Conservation (phyloP, 1,140 invertebrate genomes). For the Riptortus pedestris region DNA sequence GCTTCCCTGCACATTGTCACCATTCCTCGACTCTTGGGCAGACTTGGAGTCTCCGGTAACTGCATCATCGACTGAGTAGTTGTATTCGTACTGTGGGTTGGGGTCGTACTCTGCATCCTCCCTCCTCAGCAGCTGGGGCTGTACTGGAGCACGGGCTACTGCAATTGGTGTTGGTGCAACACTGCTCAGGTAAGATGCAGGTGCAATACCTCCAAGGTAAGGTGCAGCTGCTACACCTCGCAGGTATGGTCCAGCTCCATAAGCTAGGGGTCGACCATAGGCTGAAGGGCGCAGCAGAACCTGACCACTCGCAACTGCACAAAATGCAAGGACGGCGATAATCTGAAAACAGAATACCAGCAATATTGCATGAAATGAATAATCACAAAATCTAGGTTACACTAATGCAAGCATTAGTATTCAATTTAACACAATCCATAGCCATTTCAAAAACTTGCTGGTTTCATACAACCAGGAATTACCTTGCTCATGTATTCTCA, state of each 20-base stretch:
- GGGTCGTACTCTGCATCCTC: constrained; percentile 10
- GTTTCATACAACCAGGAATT: too few species aligned
- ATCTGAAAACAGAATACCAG: too few species aligned
- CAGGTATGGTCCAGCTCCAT: too few species aligned
- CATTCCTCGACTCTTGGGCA: constrained; percentile 40
- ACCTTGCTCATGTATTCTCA: too few species aligned
- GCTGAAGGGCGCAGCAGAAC: not conserved
- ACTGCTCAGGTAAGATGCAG: too few species aligned
- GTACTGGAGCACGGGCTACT: not conserved
- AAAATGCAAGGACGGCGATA: not conserved
- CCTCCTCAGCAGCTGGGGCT: not conserved
- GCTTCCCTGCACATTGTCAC: constrained; percentile 40
- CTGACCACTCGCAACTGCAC: not conserved
- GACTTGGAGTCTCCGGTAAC: constrained; percentile 42
- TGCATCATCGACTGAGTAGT: constrained; percentile 30
- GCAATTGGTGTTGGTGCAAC: not conserved
- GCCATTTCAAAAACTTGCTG: too few species aligned
- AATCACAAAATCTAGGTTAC: too few species aligned
- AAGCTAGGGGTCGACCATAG: not conserved
- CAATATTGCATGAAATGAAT: too few species aligned
- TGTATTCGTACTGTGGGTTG: too few species aligned
- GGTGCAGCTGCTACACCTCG: not conserved
- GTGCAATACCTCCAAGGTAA: not conserved
- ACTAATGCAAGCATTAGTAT: too few species aligned
- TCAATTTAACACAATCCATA: too few species aligned